Evolutionary conservation across 2,797 vertebrate genomes (phyloP).

Genomic region (Okamejei kenojei): DNA sequence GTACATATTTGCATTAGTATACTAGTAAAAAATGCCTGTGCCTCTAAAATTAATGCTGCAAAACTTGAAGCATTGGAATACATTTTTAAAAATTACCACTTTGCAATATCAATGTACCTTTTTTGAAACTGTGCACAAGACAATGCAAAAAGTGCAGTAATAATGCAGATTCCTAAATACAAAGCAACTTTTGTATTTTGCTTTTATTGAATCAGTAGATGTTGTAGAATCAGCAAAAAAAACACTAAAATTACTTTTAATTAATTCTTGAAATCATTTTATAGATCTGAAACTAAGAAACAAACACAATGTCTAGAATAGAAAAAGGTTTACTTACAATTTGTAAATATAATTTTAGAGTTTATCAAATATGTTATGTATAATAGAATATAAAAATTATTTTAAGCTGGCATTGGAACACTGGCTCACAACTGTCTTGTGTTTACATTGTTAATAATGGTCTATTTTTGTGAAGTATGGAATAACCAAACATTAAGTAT

Average conservation of each 20-base stretch:
- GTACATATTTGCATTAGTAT: not conserved
- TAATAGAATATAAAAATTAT: not conserved
- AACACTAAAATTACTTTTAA: not conserved
- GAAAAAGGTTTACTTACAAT: not conserved
- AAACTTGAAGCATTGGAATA: conserved; percentile 44
- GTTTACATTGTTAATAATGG: not conserved
- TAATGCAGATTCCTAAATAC: conserved; percentile 50
- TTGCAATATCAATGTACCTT: conserved; percentile 56
- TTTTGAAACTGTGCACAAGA: conserved; percentile 52
- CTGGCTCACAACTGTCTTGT: not conserved
- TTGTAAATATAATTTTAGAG: conserved; percentile 20
- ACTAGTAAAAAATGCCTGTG: conserved; percentile 39
- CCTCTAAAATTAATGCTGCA: conserved; percentile 40
- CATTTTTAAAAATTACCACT: conserved; percentile 39
- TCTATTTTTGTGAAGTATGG: not conserved
- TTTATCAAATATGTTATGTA: not conserved
- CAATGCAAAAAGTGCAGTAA: conserved; percentile 69
- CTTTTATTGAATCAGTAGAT: not conserved
- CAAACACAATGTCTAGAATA: not conserved
- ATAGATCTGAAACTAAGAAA: not conserved
- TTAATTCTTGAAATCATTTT: not conserved
- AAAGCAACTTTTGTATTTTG: not conserved
- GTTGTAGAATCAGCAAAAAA: not conserved
- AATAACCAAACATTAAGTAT: not conserved
- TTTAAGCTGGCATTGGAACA: not conserved